Evolutionary conservation across 2,888 invertebrate genomes (phyloP).

Genomic region (Rhagonycha fulva): DNA sequence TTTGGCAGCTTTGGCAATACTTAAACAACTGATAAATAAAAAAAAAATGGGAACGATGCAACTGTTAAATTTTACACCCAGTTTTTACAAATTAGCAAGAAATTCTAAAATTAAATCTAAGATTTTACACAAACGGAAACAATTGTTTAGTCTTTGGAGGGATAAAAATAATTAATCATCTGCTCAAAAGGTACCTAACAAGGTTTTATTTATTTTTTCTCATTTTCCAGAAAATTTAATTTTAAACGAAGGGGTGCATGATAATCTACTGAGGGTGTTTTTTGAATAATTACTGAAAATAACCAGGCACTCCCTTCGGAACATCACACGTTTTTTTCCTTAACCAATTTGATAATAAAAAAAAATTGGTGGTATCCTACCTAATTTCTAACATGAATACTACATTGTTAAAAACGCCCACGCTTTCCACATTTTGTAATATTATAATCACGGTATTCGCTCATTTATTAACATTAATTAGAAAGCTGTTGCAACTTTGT

Average conservation of each 20-base stretch:
- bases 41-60: background rate
- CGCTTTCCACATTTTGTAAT: slow-evolving; percentile 28
- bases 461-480: slow-evolving; percentile 27
- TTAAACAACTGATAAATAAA: background rate
- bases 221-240: background rate
- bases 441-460: slow-evolving; percentile 11
- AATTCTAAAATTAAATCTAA: background rate
- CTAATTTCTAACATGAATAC: slow-evolving; percentile 7
- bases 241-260: background rate
- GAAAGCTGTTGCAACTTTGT: slow-evolving; percentile 13
- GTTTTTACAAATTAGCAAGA: background rate
- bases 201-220: background rate
- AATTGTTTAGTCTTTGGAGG: background rate
- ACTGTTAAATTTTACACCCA: background rate
- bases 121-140: too few relatives aligned
- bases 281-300: background rate
- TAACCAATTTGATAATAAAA: background rate
- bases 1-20: background rate
- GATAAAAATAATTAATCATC: background rate
- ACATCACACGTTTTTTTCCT: background rate
- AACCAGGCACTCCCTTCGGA: background rate
- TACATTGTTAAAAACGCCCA: slow-evolving; percentile 25
- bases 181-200: background rate
- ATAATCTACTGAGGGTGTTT: background rate
- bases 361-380: background rate